phyloP scores from a whole-genome alignment of 2,797 vertebrate genomes.

The Platyrinchus mystaceus region DNA sequence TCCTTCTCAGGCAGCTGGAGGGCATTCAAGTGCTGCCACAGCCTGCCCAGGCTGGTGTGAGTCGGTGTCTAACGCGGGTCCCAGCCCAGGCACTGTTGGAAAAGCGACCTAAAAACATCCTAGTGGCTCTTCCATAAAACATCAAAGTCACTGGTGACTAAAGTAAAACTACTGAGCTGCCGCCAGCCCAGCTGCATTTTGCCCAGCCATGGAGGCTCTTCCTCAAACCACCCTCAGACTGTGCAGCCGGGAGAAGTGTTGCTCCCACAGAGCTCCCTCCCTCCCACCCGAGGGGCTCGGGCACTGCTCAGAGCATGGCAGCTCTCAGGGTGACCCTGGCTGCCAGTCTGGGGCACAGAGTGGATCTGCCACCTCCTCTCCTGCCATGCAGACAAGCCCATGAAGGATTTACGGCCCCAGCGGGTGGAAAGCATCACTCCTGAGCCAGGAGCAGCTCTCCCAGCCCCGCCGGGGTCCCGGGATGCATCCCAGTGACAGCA shows the following conservation, averaged over 20 bases:
- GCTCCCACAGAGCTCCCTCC: neutral
- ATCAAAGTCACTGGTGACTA: neutral
- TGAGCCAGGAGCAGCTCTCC: rapidly evolving
- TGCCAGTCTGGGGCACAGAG: rapidly evolving
- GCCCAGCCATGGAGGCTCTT: neutral
- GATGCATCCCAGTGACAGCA: rapidly evolving
- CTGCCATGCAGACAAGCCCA: rapidly evolving
- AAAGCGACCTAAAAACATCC: neutral
- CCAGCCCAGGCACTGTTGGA: neutral
- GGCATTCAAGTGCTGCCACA: neutral
- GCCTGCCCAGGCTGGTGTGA: rapidly evolving
- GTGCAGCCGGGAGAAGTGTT: rapidly evolving
- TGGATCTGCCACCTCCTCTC: neutral
- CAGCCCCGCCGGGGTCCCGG: rapidly evolving
- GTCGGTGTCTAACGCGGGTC: rapidly evolving
- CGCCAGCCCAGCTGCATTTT: neutral
- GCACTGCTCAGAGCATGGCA: rapidly evolving
- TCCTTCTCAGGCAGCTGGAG: neutral
- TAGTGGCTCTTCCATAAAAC: neutral
- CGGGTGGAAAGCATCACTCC: rapidly evolving
- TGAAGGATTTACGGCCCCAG: neutral
- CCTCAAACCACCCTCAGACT: rapidly evolving
- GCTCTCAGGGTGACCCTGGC: neutral
- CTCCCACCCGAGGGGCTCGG: rapidly evolving
- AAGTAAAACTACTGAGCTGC: neutral